Evolutionary conservation across 92 coral and sea anemone species (phyloP).

Genomic region (Phymanthus crucifer): DNA sequence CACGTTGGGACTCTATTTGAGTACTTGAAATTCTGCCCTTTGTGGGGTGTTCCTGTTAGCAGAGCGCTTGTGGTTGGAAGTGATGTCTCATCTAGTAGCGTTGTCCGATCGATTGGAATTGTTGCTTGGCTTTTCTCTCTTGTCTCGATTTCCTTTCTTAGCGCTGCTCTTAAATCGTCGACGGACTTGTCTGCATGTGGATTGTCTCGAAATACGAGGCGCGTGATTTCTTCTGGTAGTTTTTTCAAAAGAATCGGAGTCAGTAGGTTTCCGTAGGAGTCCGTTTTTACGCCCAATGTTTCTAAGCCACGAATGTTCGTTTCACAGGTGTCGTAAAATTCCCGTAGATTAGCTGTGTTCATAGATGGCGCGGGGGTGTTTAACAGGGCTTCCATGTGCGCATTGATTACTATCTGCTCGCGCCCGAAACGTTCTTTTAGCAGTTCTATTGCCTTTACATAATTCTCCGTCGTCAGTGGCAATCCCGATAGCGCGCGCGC

Average conservation of each 20-base stretch:
- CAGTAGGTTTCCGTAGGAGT: conserved; percentile 33
- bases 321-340: conserved; percentile 29
- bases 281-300: conserved; percentile 11
- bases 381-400: conserved; percentile 7
- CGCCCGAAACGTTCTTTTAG: conserved; percentile 69
- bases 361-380: conserved; percentile 10
- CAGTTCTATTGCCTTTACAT: conserved; percentile 57
- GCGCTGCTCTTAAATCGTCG: conserved; percentile 35
- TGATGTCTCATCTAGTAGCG: neutral
- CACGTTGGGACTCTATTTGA: neutral
- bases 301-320: conserved; percentile 26
- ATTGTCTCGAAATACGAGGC: conserved; percentile 29
- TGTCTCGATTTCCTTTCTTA: conserved; percentile 43
- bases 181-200: conserved; percentile 37
- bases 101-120: conserved; percentile 24
- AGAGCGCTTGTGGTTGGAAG: conserved; percentile 16
- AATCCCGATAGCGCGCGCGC: conserved; percentile 54
- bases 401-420: conserved; percentile 40
- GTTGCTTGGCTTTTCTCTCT: conserved; percentile 41
- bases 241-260: conserved; percentile 25
- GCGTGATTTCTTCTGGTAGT: conserved; percentile 25
- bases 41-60: conserved; percentile 12
- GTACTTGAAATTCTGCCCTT: conserved; percentile 10
- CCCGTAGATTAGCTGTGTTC: conserved; percentile 3
- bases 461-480: conserved; percentile 58